Evolutionary conservation across 2,113 vertebrate species (phyloP).

Genomic region (Nyctereutes procyonoides): DNA sequence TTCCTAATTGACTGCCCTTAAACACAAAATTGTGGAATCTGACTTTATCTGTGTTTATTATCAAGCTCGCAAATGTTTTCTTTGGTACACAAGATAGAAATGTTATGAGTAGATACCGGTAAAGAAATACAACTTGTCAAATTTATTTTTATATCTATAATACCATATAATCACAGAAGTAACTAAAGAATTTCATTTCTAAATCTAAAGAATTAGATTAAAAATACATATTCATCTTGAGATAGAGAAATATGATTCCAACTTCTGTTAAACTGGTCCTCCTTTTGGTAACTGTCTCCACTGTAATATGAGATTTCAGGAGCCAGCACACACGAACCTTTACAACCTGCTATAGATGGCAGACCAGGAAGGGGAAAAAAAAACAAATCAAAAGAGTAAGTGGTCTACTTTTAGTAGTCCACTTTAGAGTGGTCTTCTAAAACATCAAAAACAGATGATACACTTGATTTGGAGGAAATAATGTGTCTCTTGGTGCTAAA

Average conservation of each 20-base stretch:
- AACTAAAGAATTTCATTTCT: neutral
- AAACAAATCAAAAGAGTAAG: neutral
- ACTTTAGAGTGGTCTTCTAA: neutral
- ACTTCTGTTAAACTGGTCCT: neutral
- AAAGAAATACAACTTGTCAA: neutral
- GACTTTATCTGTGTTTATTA: neutral
- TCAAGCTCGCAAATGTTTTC: neutral
- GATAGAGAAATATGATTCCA: neutral
- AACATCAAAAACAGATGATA: neutral
- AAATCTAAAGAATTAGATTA: neutral
- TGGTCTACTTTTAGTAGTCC: neutral
- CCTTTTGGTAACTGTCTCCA: neutral
- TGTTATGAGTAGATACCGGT: neutral
- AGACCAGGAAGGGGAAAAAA: neutral
- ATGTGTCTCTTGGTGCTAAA: neutral
- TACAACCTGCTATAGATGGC: neutral
- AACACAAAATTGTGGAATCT: neutral
- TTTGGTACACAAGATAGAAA: neutral
- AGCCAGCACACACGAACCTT: neutral
- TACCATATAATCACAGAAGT: neutral
- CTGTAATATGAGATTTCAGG: neutral
- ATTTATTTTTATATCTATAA: neutral
- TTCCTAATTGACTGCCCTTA: neutral
- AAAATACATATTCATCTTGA: neutral
- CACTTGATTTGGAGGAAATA: neutral